Conservation (phyloP, 2,113 vertebrate species). For the Eclectus roratus region DNA sequence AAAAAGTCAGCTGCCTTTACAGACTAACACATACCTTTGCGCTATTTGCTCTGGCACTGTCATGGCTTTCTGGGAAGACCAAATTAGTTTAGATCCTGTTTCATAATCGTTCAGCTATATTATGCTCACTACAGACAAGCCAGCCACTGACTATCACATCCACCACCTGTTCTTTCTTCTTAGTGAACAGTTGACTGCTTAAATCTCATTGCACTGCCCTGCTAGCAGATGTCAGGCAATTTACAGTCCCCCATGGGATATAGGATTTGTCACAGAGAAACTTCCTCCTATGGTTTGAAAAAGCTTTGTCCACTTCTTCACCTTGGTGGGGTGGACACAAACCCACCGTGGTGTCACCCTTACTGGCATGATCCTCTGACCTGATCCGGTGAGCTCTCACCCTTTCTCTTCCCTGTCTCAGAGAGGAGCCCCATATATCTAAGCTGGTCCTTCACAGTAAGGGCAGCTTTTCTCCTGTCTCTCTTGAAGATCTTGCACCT, state of each 20-base stretch:
- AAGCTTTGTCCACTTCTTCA: not conserved
- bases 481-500: not conserved
- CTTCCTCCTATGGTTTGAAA: not conserved
- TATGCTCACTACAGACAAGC: not conserved
- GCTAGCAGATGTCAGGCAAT: not conserved
- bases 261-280: not conserved
- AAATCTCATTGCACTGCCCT: not conserved
- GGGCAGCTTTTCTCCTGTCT: not conserved
- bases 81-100: not conserved
- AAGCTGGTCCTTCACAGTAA: not conserved
- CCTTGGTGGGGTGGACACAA: rapidly evolving
- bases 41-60: not conserved
- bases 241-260: not conserved
- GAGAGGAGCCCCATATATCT: not conserved
- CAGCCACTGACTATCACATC: not conserved
- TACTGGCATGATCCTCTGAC: rapidly evolving
- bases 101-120: not conserved
- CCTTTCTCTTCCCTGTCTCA: rapidly evolving
- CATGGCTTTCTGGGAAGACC: not conserved
- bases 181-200: not conserved
- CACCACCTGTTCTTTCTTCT: not conserved
- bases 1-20: not conserved
- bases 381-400: not conserved
- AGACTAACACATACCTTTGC: not conserved
- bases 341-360: not conserved